Base-by-base conservation (phyloP, 2,888 invertebrate species). In the Homarus gammarus region DNA sequence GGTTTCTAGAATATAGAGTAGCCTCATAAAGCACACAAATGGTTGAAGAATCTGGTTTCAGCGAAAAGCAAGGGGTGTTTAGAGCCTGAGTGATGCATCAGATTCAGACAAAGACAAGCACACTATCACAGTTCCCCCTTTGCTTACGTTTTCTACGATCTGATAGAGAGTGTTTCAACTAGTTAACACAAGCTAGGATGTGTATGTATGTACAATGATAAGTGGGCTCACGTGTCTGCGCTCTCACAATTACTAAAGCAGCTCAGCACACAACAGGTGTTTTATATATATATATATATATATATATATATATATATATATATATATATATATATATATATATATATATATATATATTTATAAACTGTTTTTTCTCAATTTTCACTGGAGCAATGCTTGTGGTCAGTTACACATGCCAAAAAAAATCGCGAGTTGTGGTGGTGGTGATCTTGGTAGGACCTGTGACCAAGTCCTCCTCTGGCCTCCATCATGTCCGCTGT, bases 61-160 rank as follows among this genome's bases (percentile, higher is more conserved):
- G 73, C 10, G 10, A 15, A 22, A 38, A 33, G 33, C 18, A 18
- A 72, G 72, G 38, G 72, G 72, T n/a, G 38, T 40, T 36, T 22
- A 73, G 15, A 38, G 40, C 22, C 18, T 38, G 40, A 18, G 18
- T 31, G 27, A 40, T 27, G 0, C 75, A 40, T 15, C 18, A 31
- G 49, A 31, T 44, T 49, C 75, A 77, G 27, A 44, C 75, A n/a
- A 49, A 49, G 75, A 49, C 31, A 77, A 77, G 27, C 44, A 44
- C 75, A 77, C 27, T 77, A 77, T 77, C 75, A 77, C 75, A 77
- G 75, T 77, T 77, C 40, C 75, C 31, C 49, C 49, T 77, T 40
- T 31, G 31, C 49, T 77, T 15, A 44, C 40, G 44, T 27, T 77
- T 49, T 49, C 75, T 49, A 77, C 75, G 31, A 77, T 27, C 40